Conservation (phyloP, 1,140 invertebrate species). For the Eulimnadia texana region DNA sequence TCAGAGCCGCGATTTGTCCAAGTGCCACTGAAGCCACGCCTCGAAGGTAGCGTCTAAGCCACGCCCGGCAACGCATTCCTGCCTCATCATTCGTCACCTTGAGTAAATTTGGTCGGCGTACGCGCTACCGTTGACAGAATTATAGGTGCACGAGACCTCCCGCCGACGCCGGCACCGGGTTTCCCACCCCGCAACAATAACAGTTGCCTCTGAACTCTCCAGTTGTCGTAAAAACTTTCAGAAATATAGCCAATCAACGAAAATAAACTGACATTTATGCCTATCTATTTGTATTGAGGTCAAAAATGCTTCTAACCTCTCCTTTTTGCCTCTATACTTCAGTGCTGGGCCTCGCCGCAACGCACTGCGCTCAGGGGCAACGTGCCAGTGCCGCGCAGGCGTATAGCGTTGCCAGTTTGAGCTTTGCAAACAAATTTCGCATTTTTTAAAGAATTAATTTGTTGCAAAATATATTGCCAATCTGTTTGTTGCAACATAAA, state of each 20-base stretch:
- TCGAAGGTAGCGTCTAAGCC: not conserved
- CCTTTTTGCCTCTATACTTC: not conserved
- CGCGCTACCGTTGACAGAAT: conserved; percentile 11
- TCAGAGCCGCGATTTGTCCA: not conserved
- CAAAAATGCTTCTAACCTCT: not conserved
- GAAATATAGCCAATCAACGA: not conserved
- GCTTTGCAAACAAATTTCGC: too few relatives aligned
- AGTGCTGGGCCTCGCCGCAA: too few relatives aligned
- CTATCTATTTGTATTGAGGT: conserved; percentile 2
- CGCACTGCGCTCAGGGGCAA: too few relatives aligned
- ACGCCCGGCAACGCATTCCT: conserved; percentile 5
- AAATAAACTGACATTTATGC: not conserved
- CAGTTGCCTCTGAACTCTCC: not conserved
- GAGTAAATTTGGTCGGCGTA: conserved; percentile 9
- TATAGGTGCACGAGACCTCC: conserved; percentile 9
- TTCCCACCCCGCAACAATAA: not conserved
- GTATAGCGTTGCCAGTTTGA: too few relatives aligned
- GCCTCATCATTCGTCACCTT: conserved; percentile 12
- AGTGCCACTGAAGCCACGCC: not conserved
- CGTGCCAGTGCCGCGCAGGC: too few relatives aligned
- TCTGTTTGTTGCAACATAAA: too few relatives aligned
- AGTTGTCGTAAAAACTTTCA: not conserved
- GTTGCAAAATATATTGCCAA: too few relatives aligned
- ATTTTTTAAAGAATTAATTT: too few relatives aligned
- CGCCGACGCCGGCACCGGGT: not conserved